Conservation (phyloP, 2,888 invertebrate genomes). For the Melanostoma mellinum region DNA sequence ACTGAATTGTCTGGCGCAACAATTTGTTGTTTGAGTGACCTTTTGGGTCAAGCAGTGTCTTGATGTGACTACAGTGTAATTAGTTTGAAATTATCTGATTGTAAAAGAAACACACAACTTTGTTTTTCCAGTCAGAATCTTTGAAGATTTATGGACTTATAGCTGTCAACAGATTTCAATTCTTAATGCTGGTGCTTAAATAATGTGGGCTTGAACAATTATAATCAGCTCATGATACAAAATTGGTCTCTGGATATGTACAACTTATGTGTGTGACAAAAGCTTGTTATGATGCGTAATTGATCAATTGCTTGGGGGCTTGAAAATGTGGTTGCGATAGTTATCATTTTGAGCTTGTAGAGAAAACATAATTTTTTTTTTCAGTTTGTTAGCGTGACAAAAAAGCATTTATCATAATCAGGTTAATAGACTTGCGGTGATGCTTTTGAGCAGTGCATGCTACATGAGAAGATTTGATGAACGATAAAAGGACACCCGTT, state of each 20-base stretch:
- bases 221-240: no score
- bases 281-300: neutral
- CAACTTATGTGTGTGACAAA: no score
- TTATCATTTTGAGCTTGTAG: neutral
- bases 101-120: no score
- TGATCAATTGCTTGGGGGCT: neutral
- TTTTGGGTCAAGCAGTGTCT: constrained; percentile 41
- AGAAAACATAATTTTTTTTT: neutral
- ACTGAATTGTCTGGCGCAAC: constrained; percentile 68
- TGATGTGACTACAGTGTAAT: constrained; percentile 15
- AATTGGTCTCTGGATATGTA: no score
- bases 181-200: no score
- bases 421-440: neutral
- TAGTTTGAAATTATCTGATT: constrained; percentile 33
- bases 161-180: no score
- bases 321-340: neutral
- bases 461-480: neutral
- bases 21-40: constrained; percentile 51
- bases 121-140: no score
- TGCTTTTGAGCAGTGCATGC: neutral
- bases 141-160: no score
- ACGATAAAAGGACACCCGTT: neutral
- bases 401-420: neutral
- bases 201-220: no score
- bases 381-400: neutral